Conservation (phyloP, 2,888 invertebrate genomes). For the Pammene fasciana region DNA sequence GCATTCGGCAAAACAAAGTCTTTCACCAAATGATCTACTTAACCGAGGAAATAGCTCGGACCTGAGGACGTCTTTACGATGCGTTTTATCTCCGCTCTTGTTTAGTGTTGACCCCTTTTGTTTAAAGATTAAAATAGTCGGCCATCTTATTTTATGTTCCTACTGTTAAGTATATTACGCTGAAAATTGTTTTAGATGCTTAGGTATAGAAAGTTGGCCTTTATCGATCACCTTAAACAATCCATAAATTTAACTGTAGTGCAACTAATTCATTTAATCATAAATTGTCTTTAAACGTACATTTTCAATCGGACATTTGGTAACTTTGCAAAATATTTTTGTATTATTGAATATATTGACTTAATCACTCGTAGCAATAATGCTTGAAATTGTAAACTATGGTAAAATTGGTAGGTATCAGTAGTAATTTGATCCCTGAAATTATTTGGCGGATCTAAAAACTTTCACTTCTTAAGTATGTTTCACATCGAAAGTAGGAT, state of each 20-base stretch:
- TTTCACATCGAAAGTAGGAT: background rate
- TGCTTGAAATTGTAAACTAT: too few species aligned
- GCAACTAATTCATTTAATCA: too few species aligned
- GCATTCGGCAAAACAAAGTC: conserved; percentile 11
- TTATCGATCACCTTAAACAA: background rate
- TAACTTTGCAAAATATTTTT: too few species aligned
- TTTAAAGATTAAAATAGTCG: conserved; percentile 39
- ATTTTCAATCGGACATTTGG: too few species aligned
- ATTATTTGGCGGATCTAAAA: too few species aligned
- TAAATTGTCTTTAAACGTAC: too few species aligned
- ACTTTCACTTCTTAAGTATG: background rate
- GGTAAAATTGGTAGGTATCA: background rate
- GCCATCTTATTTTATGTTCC: conserved; percentile 19
- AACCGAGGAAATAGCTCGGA: conserved; percentile 29
- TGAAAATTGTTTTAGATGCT: background rate
- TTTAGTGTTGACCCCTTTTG: conserved; percentile 39
- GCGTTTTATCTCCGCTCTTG: conserved; percentile 36
- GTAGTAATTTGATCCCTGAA: too few species aligned
- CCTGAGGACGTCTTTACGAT: conserved; percentile 38
- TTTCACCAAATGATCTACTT: conserved; percentile 26
- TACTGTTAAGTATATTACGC: background rate
- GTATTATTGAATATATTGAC: too few species aligned
- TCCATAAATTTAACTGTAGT: too few species aligned
- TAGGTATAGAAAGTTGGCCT: background rate
- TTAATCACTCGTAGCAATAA: too few species aligned